phyloP scores from a whole-genome alignment of 2,797 vertebrate genomes.

The Anableps anableps region DNA sequence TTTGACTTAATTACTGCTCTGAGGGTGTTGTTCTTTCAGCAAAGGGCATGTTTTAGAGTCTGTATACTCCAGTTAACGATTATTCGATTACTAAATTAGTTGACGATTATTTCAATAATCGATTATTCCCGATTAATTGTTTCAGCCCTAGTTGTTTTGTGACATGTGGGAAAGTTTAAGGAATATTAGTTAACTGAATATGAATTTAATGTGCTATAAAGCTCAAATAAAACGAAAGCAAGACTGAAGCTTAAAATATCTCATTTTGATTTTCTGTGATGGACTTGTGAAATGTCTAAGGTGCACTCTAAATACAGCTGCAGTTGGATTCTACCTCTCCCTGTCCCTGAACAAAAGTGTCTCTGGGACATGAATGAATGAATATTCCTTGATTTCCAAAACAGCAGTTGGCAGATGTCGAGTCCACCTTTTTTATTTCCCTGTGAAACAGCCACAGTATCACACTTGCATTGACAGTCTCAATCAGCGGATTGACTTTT shows the following conservation, averaged over 20 bases:
- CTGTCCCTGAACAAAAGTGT: not conserved
- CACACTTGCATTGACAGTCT: not conserved
- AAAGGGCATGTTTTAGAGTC: too few relatives aligned
- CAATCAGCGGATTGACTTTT: conserved; percentile 8
- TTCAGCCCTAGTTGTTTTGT: too few relatives aligned
- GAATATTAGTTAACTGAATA: too few relatives aligned
- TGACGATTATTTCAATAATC: too few relatives aligned
- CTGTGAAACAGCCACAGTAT: not conserved
- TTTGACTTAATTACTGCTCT: too few relatives aligned
- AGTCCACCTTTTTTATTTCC: conserved; percentile 1
- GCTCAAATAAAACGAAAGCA: not conserved
- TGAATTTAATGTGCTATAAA: too few relatives aligned
- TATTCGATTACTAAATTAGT: too few relatives aligned
- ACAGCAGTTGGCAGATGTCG: not conserved
- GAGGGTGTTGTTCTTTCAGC: too few relatives aligned
- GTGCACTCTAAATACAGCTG: not conserved
- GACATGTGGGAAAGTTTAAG: too few relatives aligned
- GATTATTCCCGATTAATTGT: too few relatives aligned
- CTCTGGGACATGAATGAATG: not conserved
- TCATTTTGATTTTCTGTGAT: too few relatives aligned
- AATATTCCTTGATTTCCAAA: not conserved
- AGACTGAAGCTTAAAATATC: not conserved
- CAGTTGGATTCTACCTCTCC: not conserved
- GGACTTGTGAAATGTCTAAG: not conserved
- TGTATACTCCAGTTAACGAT: too few relatives aligned